Conservation (phyloP, 2,888 invertebrate genomes). For the Agriotes lineatus region DNA sequence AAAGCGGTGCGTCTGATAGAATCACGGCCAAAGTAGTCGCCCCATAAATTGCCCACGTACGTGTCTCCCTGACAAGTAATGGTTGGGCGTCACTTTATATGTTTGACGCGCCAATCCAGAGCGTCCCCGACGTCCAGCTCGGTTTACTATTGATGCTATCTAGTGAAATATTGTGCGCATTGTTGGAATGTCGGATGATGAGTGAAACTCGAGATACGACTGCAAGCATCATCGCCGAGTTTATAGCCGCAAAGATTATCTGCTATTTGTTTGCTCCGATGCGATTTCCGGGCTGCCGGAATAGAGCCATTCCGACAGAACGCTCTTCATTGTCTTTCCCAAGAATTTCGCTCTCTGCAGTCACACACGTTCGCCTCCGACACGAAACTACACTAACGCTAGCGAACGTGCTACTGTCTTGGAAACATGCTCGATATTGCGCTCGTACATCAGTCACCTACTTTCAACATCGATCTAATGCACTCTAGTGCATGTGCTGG, state of each 20-base stretch:
- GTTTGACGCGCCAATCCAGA: conserved; percentile 47
- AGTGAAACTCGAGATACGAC: conserved; percentile 41
- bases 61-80: conserved; percentile 47
- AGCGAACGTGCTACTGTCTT: no score
- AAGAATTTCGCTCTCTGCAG: not conserved
- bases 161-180: conserved; percentile 40
- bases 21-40: conserved; percentile 45
- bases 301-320: conserved; percentile 17
- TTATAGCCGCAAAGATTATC: conserved; percentile 36
- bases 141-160: conserved; percentile 41
- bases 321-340: not conserved
- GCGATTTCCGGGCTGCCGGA: conserved; percentile 24
- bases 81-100: conserved; percentile 48
- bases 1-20: conserved; percentile 45
- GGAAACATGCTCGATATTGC: no score
- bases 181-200: conserved; percentile 43
- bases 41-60: conserved; percentile 48
- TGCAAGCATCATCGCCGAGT: conserved; percentile 26
- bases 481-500: no score
- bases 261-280: conserved; percentile 35
- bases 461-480: no score
- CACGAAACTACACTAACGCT: no score
- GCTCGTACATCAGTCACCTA: no score
- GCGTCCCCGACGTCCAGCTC: conserved; percentile 42
- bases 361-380: no score